A percentile compares a stretch with the other conserved stretches of the same genome.
phyloP scores from a whole-genome alignment of 1,140 invertebrate genomes.

The Anoplophora glabripennis region DNA sequence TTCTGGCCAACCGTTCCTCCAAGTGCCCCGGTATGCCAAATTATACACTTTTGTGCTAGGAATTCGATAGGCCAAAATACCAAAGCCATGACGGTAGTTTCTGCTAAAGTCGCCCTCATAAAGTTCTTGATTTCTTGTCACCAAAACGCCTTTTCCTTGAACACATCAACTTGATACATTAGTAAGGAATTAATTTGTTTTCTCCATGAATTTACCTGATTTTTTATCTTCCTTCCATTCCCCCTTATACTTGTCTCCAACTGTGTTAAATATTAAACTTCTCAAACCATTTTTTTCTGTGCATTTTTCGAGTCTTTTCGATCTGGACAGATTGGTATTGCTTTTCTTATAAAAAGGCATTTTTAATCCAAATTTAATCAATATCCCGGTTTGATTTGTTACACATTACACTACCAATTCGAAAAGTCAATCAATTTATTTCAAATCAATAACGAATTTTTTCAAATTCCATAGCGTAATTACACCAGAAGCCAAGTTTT shows the following conservation, averaged over 20 bases:
- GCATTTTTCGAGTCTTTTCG: conserved; percentile 23
- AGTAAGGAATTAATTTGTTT: background rate
- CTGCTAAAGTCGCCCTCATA: conserved; percentile 49
- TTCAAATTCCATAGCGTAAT: no score
- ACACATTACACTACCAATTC: background rate
- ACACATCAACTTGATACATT: conserved; percentile 1
- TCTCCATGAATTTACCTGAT: conserved; percentile 47
- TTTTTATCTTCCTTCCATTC: conserved; percentile 57
- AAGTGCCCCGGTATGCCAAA: conserved; percentile 52
- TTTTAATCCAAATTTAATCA: conserved; percentile 21
- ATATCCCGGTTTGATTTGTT: conserved; percentile 8
- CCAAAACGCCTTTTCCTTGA: conserved; percentile 37
- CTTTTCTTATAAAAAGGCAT: conserved; percentile 36
- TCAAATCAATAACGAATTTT: no score
- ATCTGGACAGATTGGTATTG: conserved; percentile 20
- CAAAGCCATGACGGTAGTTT: conserved; percentile 50
- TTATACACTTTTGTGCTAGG: conserved; percentile 46
- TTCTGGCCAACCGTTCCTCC: conserved; percentile 54
- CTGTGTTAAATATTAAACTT: conserved; percentile 53
- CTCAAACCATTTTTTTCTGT: conserved; percentile 53
- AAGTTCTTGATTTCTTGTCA: conserved; percentile 26
- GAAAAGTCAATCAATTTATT: no score
- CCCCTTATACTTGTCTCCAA: conserved; percentile 53
- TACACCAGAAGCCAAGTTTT: no score
- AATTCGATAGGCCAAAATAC: conserved; percentile 47